These are phyloP conservation scores for Eilema griseolum DNA, from an alignment of 2,888 invertebrate genomes.

Conservation along the genomic window DNA sequence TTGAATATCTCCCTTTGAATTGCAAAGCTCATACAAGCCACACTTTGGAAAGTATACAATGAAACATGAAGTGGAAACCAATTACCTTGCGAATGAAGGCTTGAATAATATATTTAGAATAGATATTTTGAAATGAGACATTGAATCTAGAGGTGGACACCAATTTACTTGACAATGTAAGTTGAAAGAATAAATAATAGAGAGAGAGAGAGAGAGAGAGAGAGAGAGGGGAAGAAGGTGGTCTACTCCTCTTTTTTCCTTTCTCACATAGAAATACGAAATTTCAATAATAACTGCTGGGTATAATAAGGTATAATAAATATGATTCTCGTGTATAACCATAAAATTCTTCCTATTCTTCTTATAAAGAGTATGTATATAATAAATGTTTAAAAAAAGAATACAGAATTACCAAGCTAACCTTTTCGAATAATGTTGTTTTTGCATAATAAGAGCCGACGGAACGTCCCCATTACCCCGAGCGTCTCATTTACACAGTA, in stretches of 20 bases:
- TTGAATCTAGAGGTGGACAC: background rate
- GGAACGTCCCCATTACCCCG: conserved; percentile 52
- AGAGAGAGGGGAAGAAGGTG: no score
- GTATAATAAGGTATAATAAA: no score
- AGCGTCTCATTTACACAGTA: conserved; percentile 56
- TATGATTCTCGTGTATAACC: no score
- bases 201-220: no score
- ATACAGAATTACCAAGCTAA: conserved; percentile 12
- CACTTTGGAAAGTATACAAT: background rate
- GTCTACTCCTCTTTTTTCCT: no score
- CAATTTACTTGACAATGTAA: background rate
- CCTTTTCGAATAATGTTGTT: conserved; percentile 33
- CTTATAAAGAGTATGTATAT: background rate
- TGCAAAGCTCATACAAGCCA: background rate
- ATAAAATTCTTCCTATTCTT: background rate
- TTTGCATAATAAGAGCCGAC: conserved; percentile 41
- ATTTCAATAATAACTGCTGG: no score
- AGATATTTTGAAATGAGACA: background rate
- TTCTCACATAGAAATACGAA: no score
- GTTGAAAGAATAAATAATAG: background rate
- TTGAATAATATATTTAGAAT: background rate
- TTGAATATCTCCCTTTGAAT: background rate
- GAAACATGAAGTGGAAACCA: background rate
- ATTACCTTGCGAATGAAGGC: background rate
- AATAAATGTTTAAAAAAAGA: background rate